These are phyloP conservation scores for Lithodes maja DNA, from an alignment of 2,888 invertebrate species.

Conservation along the genomic window DNA sequence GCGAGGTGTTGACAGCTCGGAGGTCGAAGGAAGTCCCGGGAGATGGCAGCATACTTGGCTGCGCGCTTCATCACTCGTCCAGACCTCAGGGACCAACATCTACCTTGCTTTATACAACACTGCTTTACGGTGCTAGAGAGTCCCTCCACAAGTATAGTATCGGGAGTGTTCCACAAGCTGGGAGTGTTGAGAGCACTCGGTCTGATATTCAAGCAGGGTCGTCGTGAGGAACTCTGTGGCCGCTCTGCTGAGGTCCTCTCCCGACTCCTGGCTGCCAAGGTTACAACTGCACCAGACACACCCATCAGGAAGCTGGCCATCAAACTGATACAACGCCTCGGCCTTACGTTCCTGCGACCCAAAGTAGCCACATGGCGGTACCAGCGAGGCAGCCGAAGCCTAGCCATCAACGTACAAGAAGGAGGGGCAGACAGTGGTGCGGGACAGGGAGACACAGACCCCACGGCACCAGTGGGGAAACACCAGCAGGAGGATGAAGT, in stretches of 20 bases:
- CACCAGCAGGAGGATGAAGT: constrained; percentile 79
- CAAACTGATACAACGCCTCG: constrained; percentile 93
- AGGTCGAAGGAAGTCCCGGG: too few species aligned
- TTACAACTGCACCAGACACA: constrained; percentile 83
- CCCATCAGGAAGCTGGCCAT: constrained; percentile 89
- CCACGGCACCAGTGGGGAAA: too few species aligned
- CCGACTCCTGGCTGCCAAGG: constrained; percentile 84
- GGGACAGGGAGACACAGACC: constrained; percentile 73
- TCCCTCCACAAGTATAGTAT: constrained; percentile 12
- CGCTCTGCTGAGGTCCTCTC: constrained; percentile 83
- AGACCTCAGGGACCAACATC: constrained; percentile 74
- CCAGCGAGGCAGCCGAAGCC: constrained; percentile 84
- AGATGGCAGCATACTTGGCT: constrained; percentile 90
- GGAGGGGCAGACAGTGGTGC: constrained; percentile 73
- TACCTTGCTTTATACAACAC: constrained; percentile 65
- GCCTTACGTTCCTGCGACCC: constrained; percentile 87
- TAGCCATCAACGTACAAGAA: constrained; percentile 81
- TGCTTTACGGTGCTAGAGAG: constrained; percentile 56
- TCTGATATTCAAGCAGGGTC: constrained; percentile 69
- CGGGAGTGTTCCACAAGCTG: constrained; percentile 54
- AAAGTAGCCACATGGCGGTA: constrained; percentile 93
- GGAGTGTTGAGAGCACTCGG: constrained; percentile 63
- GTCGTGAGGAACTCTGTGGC: constrained; percentile 87
- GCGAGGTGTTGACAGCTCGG: too few species aligned
- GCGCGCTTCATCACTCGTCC: constrained; percentile 90